phyloP scores from a whole-genome alignment of 2,797 vertebrate species.

The Stomatorhinus walkeri region DNA sequence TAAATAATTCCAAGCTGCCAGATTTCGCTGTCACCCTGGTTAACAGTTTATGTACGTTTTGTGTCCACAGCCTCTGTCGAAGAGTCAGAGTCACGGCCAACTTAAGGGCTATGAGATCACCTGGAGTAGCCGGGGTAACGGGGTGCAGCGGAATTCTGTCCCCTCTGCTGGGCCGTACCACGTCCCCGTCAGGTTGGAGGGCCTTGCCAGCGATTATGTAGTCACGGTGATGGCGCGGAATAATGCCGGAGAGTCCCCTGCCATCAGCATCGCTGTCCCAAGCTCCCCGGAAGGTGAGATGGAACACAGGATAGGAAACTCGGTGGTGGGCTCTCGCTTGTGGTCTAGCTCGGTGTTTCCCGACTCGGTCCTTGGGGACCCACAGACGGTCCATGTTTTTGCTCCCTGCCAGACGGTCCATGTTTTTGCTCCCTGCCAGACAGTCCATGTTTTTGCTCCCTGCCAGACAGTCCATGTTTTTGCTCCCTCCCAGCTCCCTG shows the following conservation, averaged over 20 bases:
- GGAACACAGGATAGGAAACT: constrained; percentile 6
- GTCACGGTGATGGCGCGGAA: constrained; percentile 53
- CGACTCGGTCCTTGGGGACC: not conserved
- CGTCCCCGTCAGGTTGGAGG: constrained; percentile 44
- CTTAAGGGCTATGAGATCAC: constrained; percentile 52
- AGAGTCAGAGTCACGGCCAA: constrained; percentile 48
- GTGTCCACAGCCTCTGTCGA: constrained; percentile 49
- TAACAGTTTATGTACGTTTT: not conserved
- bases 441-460: too few species aligned
- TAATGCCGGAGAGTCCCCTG: constrained; percentile 41
- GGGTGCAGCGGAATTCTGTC: constrained; percentile 27
- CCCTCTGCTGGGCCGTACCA: constrained; percentile 21
- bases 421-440: not conserved
- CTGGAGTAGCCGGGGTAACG: constrained; percentile 43
- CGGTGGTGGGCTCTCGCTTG: not conserved
- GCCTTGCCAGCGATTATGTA: constrained; percentile 30
- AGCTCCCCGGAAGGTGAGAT: constrained; percentile 44
- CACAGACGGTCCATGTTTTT: not conserved
- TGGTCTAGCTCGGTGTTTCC: not conserved
- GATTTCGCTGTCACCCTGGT: not conserved
- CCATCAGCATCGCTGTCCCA: constrained; percentile 40
- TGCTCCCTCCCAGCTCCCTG: too few species aligned
- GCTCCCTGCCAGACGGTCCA: not conserved
- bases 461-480: too few species aligned
- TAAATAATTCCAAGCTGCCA: not conserved